Percentiles rank a stretch among this genome's conserved stretches.
Conservation (phyloP, 2,113 vertebrate species). For the Bubo blakistoni region DNA sequence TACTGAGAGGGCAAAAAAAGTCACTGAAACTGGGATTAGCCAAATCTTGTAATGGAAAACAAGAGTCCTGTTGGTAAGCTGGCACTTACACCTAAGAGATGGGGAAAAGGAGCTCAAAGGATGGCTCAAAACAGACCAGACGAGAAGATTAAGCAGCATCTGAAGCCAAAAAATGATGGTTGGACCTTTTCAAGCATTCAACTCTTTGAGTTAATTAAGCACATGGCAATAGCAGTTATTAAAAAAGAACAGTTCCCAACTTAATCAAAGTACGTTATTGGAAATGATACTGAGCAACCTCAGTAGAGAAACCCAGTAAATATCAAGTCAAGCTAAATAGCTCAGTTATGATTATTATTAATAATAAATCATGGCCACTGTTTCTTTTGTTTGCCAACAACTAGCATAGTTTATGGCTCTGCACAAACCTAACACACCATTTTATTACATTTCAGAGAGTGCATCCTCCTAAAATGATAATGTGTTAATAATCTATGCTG, state of each 20-base stretch:
- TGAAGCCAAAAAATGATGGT: background rate
- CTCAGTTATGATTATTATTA: conserved; percentile 9
- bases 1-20: conserved; percentile 6
- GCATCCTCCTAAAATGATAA: conserved; percentile 63
- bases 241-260: background rate
- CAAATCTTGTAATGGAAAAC: conserved; percentile 45
- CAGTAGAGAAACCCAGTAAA: background rate
- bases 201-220: background rate
- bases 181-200: background rate
- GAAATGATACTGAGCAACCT: background rate
- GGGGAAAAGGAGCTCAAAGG: background rate
- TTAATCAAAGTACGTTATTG: background rate
- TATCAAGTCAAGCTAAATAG: conserved; percentile 11
- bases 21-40: conserved; percentile 48
- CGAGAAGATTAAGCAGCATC: background rate
- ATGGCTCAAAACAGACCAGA: background rate
- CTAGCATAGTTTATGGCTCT: background rate
- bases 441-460: conserved; percentile 29
- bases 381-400: conserved; percentile 21
- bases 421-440: conserved; percentile 8
- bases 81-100: background rate
- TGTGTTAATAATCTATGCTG: conserved; percentile 69
- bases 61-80: conserved; percentile 19
- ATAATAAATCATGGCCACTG: conserved; percentile 31
- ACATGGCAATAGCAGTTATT: background rate